Evolutionary conservation across 1,140 invertebrate species (phyloP), one percentile per base, ranked within the genome.

Genomic region (Bombus pascuorum): DNA sequence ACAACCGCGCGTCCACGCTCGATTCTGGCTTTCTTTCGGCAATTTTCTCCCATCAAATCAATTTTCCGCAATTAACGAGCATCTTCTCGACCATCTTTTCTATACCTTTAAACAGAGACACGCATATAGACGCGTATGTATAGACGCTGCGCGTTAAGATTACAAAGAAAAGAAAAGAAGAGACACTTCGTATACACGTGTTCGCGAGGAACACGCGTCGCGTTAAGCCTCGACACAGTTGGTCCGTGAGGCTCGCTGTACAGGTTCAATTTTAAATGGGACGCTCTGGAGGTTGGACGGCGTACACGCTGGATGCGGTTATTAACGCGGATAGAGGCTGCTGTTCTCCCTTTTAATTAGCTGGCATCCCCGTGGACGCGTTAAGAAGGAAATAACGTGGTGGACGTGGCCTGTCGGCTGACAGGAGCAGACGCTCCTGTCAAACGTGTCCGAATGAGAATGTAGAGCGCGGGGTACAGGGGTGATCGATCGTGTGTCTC

Each of bases 321-420:
- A 80, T 85, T 85, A 85, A 80, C 83, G 68, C 66, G 83, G 62
- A 79, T 76, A 84, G 66, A n/a, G 66, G 76, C 66, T 28, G 66
- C n/a, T 57, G 62, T 75, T 86, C 71, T 86, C 62, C 72, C 62
- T 82, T 83, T 86, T 83, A 83, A 86, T 86, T 86, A 86, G 80
- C 73, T 81, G 32, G 72, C 32, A 57, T 86, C 80, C 62, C 72
- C 32, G 53, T 32, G 66, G 83, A 84, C 83, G 83, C 83, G 83
- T 85, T 81, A 73, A 81, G 71, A 81, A 81, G 83, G 78, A 85
- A 81, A 74, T 81, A 86, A 83, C 81, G 72, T 32, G 81, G 8
- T 65, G 39, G 80, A 72, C 74, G 37, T 39, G 47, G 39, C 70
- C 32, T 73, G 44, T 37, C 39, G 53, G 66, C 59, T 28, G 44